These are phyloP conservation scores for Lethocerus indicus DNA, from an alignment of 1,140 invertebrate genomes.

Conservation along the genomic window DNA sequence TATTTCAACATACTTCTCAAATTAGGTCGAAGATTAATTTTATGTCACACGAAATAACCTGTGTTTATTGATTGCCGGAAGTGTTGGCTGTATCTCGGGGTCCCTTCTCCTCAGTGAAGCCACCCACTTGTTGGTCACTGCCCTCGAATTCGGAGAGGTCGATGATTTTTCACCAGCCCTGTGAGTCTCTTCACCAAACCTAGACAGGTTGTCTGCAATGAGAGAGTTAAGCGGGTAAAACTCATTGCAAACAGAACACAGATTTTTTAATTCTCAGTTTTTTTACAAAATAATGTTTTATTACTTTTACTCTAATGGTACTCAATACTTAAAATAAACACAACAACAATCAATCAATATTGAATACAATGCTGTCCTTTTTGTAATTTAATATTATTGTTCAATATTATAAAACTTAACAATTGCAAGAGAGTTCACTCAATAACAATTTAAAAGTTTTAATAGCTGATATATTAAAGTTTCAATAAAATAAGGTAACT, in stretches of 20 bases:
- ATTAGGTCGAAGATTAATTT: too few relatives aligned
- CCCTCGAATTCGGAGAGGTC: constrained; percentile 20
- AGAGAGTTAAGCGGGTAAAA: not conserved
- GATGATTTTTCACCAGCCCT: not conserved
- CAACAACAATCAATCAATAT: not conserved
- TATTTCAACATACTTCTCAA: too few relatives aligned
- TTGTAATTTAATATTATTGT: not conserved
- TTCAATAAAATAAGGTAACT: too few relatives aligned
- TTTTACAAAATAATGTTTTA: not conserved
- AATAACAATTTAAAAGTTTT: too few relatives aligned
- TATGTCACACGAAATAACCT: constrained; percentile 19
- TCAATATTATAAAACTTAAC: not conserved
- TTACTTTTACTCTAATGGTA: not conserved
- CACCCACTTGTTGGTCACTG: constrained; percentile 32
- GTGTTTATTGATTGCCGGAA: constrained; percentile 35
- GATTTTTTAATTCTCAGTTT: not conserved
- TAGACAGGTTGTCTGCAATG: too few relatives aligned
- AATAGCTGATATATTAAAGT: too few relatives aligned
- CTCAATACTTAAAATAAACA: not conserved
- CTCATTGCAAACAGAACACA: constrained; percentile 2
- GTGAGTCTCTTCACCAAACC: not conserved
- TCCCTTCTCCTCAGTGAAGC: constrained; percentile 39
- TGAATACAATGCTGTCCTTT: not conserved
- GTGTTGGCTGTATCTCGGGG: constrained; percentile 41
- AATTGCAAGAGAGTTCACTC: not conserved